These are phyloP conservation scores for Brachypteracias leptosomus DNA, from an alignment of 2,113 vertebrate genomes.

Conservation along the genomic window DNA sequence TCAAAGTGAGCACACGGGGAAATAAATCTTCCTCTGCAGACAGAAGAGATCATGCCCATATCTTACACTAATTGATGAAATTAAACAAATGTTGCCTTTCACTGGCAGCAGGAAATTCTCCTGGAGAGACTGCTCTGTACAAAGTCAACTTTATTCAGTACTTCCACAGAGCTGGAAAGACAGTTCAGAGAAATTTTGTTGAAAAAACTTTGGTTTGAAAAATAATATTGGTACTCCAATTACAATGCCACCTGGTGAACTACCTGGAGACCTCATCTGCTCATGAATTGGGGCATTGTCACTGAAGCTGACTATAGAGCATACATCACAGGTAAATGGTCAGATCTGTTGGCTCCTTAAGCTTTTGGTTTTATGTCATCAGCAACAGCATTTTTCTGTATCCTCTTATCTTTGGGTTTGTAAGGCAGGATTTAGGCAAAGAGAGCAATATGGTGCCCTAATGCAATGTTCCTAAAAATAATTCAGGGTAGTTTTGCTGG, in stretches of 20 bases:
- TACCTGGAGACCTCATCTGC: not conserved
- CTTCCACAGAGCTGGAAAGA: not conserved
- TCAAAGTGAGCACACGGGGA: not conserved
- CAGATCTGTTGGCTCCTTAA: not conserved
- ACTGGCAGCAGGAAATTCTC: not conserved
- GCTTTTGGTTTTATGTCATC: not conserved
- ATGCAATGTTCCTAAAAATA: not conserved
- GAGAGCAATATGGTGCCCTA: not conserved
- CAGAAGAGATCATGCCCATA: not conserved
- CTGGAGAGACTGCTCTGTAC: not conserved
- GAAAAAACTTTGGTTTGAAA: not conserved
- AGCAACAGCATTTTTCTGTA: not conserved
- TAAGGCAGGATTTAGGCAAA: not conserved
- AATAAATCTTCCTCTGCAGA: constrained; percentile 11
- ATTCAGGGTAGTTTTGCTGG: not conserved
- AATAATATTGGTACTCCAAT: not conserved
- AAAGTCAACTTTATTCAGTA: not conserved
- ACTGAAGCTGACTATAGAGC: not conserved
- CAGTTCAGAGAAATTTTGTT: not conserved
- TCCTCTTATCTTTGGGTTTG: not conserved
- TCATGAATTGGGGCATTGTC: not conserved
- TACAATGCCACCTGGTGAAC: not conserved
- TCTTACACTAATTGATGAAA: not conserved
- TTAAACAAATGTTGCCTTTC: constrained; percentile 7
- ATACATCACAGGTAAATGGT: not conserved